phyloP scores from a whole-genome alignment of 1,140 invertebrate species.

The Tigriopus japonicus region DNA sequence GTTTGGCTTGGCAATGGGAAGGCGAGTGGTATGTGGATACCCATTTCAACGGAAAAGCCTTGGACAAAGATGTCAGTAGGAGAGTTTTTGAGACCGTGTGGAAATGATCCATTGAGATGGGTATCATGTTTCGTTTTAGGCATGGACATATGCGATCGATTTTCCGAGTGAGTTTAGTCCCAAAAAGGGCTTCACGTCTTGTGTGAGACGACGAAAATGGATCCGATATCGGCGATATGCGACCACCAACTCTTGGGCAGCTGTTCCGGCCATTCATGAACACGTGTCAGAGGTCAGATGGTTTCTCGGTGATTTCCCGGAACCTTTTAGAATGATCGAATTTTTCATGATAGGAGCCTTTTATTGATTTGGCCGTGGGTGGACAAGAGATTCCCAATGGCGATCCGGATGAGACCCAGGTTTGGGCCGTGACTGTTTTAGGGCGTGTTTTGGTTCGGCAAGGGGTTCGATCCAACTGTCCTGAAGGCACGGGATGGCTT shows the following conservation, averaged over 20 bases:
- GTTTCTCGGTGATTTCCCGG: not conserved
- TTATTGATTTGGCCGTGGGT: slow-evolving; percentile 63
- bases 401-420: slow-evolving; percentile 45
- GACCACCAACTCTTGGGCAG: slow-evolving; percentile 76
- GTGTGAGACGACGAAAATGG: slow-evolving; percentile 73
- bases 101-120: slow-evolving; percentile 8
- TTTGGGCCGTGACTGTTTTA: slow-evolving; percentile 77
- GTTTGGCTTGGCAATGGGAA: slow-evolving; percentile 85
- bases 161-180: slow-evolving; percentile 65
- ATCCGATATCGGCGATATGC: slow-evolving; percentile 62
- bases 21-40: slow-evolving; percentile 75
- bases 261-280: slow-evolving; percentile 64
- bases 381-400: slow-evolving; percentile 57
- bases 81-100: not conserved
- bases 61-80: slow-evolving; percentile 50
- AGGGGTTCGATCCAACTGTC: slow-evolving; percentile 51
- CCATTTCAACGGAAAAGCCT: slow-evolving; percentile 59
- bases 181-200: slow-evolving; percentile 72
- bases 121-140: slow-evolving; percentile 25
- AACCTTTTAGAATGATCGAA: slow-evolving; percentile 13
- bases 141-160: slow-evolving; percentile 84
- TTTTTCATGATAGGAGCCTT: slow-evolving; percentile 37
- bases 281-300: slow-evolving; percentile 49
- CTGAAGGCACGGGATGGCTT: slow-evolving; percentile 64
- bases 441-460: slow-evolving; percentile 64